These are phyloP conservation scores for Orchesellides sinensis DNA, from an alignment of 2,888 invertebrate species.

Conservation along the genomic window DNA sequence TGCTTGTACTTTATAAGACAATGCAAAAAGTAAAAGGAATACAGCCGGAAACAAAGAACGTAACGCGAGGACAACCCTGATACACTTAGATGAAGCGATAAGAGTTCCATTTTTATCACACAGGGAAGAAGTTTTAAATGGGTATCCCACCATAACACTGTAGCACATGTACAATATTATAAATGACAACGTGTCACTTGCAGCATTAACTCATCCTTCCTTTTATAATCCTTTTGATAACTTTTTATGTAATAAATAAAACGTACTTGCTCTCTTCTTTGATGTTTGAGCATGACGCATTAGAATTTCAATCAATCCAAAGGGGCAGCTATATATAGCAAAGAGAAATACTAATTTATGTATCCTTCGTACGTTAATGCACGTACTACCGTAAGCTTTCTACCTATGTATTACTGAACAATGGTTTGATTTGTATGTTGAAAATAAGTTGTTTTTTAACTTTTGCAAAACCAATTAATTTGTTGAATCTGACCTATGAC, in stretches of 20 bases:
- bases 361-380: too few species aligned
- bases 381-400: too few species aligned
- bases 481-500: too few species aligned
- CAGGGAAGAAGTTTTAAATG: constrained; percentile 57
- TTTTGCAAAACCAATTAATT: too few species aligned
- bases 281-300: neutral
- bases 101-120: constrained; percentile 46
- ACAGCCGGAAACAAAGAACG: constrained; percentile 64
- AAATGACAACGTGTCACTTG: neutral
- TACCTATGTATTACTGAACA: too few species aligned
- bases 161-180: neutral
- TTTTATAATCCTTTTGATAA: constrained; percentile 9
- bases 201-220: constrained; percentile 29
- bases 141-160: constrained; percentile 10
- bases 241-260: constrained; percentile 4
- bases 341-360: too few species aligned
- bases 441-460: too few species aligned
- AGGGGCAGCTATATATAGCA: too few species aligned
- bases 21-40: constrained; percentile 57
- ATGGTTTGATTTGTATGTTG: too few species aligned
- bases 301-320: too few species aligned
- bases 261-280: neutral
- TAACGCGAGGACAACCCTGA: constrained; percentile 67
- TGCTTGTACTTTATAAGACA: too few species aligned
- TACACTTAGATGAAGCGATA: constrained; percentile 64